These are phyloP conservation scores for Tenualosa thibaudeaui DNA, from an alignment of 2,797 vertebrate species.

Conservation along the genomic window DNA sequence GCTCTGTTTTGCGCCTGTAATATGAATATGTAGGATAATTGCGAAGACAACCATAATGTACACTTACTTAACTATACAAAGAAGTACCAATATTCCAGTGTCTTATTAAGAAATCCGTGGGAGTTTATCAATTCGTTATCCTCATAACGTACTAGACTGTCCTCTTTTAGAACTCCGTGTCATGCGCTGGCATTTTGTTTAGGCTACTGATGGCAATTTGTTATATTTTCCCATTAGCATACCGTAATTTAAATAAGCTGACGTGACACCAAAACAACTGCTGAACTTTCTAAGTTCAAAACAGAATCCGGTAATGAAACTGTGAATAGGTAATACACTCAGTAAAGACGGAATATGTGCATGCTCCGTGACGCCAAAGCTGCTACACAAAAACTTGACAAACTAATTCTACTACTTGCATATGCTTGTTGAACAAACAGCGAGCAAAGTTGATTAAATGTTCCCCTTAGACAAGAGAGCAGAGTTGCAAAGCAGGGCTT, in stretches of 20 bases:
- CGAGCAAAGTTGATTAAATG: neutral
- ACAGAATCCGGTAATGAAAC: neutral
- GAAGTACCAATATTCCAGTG: neutral
- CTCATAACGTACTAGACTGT: neutral
- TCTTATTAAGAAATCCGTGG: neutral
- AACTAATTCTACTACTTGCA: neutral
- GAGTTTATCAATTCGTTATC: neutral
- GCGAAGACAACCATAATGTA: neutral
- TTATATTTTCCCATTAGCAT: neutral
- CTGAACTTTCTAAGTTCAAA: neutral
- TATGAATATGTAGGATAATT: neutral
- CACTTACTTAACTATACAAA: neutral
- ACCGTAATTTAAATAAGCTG: neutral
- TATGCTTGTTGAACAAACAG: neutral
- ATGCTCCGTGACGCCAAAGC: neutral
- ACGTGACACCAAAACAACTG: conserved; percentile 6
- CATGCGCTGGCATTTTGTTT: conserved; percentile 16
- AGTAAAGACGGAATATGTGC: neutral
- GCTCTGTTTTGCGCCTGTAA: neutral
- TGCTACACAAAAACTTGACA: neutral
- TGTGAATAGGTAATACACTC: neutral
- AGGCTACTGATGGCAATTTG: neutral
- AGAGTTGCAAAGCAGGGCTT: neutral
- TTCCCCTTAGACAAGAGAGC: neutral
- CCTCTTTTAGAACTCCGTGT: conserved; percentile 12